Base-by-base conservation (phyloP, 1,140 invertebrate species). In the Bilobella aurantiaca region DNA sequence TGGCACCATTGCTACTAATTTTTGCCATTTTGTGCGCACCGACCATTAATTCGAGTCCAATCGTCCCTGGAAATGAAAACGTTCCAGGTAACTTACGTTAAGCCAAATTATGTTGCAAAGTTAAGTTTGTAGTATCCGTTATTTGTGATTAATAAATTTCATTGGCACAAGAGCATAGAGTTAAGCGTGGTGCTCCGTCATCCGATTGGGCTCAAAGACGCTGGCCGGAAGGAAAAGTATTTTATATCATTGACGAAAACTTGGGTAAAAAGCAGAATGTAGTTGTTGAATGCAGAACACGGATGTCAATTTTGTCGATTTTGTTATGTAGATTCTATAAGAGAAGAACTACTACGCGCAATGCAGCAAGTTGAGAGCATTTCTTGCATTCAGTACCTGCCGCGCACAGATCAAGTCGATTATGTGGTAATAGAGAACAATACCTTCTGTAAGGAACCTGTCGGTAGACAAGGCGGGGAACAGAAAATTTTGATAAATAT, bases 301-400 rank as follows among this genome's bases (percentile, higher is more conserved):
- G 18, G 8, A 59, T 8, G 31, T 59, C 18, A 16, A 14, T 16
- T 14, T 25, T 8, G 8, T 59, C 12, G 28, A 14, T 62, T 30
- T 30, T 62, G 3, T 2, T 18, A 21, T 3, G 8, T 34, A 37
- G 29, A 3, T 12, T 16, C 29, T 8, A 42, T 62, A 14, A 3
- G n/a, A n/a, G 3, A 25, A 5, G 29, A 62, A 42, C 12, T 62
- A 2, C 25, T 3, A 25, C 14, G 14, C 3, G 58, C 58, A 8
- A 59, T 59, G 28, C 12, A 59, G 58, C 28, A 59, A 3, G 31
- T 59, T 29, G 59, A 62, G 46, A 34, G 12, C 29, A 37, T 21
- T 18, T 42, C 59, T 42, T 62, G 59, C 59, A 27, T 62, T 34
- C 29, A 27, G 8, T 62, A 62, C 34, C 23, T 62, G 5, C 8